Evolutionary conservation across 2,797 vertebrate species (phyloP).

Genomic region (Onychomys torridus): DNA sequence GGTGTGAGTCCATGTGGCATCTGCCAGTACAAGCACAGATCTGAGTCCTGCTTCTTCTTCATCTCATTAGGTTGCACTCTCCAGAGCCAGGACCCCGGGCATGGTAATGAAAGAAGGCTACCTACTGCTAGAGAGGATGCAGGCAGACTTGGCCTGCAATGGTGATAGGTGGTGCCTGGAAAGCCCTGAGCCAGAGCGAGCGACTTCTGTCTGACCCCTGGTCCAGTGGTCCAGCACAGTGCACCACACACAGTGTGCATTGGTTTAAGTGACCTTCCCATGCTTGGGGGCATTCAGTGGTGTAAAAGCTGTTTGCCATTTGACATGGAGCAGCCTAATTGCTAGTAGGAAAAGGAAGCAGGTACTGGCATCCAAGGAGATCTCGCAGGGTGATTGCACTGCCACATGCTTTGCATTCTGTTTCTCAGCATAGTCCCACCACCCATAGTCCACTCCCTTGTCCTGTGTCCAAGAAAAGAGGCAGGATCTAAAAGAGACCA

Average conservation of each 20-base stretch:
- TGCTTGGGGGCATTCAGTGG: not conserved
- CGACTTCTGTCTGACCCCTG: not conserved
- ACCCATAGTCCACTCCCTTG: not conserved
- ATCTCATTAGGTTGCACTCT: not conserved
- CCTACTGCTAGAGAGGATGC: not conserved
- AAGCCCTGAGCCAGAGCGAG: not conserved
- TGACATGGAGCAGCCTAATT: not conserved
- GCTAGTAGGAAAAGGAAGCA: not conserved
- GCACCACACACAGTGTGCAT: not conserved
- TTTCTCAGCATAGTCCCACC: not conserved
- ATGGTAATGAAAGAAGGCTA: too few species aligned
- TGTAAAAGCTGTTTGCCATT: not conserved
- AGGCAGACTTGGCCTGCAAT: too few species aligned
- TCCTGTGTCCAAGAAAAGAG: too few species aligned
- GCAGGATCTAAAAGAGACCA: not conserved
- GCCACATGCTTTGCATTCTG: not conserved
- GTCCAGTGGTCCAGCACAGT: not conserved
- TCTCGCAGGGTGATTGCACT: rapidly evolving
- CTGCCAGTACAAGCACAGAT: not conserved
- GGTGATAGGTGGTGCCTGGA: not conserved
- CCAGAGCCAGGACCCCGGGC: not conserved
- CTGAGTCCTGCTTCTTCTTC: too few species aligned
- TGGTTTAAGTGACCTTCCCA: not conserved
- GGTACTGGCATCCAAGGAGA: not conserved
- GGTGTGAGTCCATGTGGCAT: not conserved